Percentiles rank a stretch among this genome's conserved stretches.
These are phyloP conservation scores for Hoplias malabaricus DNA, from an alignment of 2,113 vertebrate species.

Conservation along the genomic window DNA sequence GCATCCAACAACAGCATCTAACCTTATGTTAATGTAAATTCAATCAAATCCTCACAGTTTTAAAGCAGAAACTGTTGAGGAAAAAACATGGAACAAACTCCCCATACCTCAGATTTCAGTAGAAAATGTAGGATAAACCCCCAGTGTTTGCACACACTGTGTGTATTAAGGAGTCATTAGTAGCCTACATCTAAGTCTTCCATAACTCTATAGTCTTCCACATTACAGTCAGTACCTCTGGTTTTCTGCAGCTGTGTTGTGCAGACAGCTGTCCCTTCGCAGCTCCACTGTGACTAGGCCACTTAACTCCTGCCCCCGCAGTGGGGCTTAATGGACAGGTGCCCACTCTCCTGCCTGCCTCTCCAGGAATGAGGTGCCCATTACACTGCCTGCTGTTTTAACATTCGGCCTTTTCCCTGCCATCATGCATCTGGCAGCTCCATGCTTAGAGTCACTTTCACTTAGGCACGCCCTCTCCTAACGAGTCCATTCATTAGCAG, in stretches of 20 bases:
- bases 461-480: constrained; percentile 88
- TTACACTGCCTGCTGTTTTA: constrained; percentile 49
- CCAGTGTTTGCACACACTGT: neutral
- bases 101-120: neutral
- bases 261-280: constrained; percentile 36
- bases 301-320: constrained; percentile 40
- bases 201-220: constrained; percentile 3
- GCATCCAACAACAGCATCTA: too few relatives aligned
- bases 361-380: accelerated
- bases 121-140: too few relatives aligned
- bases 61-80: too few relatives aligned
- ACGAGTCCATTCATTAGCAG: constrained; percentile 92
- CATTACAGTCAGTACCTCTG: neutral
- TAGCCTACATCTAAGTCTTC: constrained; percentile 2
- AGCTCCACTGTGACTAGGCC: constrained; percentile 24
- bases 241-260: constrained; percentile 5
- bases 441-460: constrained; percentile 88
- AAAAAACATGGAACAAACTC: too few relatives aligned
- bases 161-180: neutral
- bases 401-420: constrained; percentile 21
- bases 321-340: constrained; percentile 84
- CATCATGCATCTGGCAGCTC: constrained; percentile 84
- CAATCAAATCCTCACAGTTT: too few relatives aligned
- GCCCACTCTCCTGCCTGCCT: constrained; percentile 76
- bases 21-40: too few relatives aligned